Evolutionary conservation across 2,888 invertebrate genomes (phyloP), one percentile per base, ranked within the genome.

Genomic region (Nomada hirtipes): DNA sequence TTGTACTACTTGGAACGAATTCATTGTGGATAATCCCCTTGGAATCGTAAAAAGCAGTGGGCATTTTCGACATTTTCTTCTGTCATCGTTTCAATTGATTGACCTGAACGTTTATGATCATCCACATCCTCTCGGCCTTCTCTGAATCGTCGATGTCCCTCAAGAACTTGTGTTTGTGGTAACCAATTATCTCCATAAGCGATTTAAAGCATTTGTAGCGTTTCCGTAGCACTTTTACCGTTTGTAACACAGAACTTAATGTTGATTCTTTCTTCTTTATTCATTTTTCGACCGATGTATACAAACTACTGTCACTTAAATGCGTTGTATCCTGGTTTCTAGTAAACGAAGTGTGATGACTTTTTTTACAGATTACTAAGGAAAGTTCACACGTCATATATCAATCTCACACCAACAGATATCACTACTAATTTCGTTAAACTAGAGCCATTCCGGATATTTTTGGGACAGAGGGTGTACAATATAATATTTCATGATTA

Each of bases 1-100:
- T 47, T 47, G 47, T 15, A 3, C 47, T 10, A 47, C 47, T 47
- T 47, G 47, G 47, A 47, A 47, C 15, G 15, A 47, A 47, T 47
- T 47, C 47, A 26, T 55, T 55, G 23, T 55, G 23, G 23, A 55
- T 55, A 20, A 55, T 23, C 13, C 3, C 26, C 23, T 23, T 26
- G 55, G 20, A 55, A 55, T 55, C 55, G 23, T 55, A 55, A 55
- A 55, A 55, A 55, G 26, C 55, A 55, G 26, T 23, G 55, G 23
- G 55, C 55, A 26, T 55, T 55, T 55, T 20, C 53, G 53, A 20
- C 20, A 55, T 55, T 55, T 20, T 55, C 53, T 55, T n/a, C 53
- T 20, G 53, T 10, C 20, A 23, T 55, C 53, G 53, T 55, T 20
- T 55, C 53, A 55, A 23, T 55, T 55, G 55, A 55, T 13, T 11